Evolutionary conservation across 23 tunicate species (phyloP).

Genomic region (Corella eumyota): DNA sequence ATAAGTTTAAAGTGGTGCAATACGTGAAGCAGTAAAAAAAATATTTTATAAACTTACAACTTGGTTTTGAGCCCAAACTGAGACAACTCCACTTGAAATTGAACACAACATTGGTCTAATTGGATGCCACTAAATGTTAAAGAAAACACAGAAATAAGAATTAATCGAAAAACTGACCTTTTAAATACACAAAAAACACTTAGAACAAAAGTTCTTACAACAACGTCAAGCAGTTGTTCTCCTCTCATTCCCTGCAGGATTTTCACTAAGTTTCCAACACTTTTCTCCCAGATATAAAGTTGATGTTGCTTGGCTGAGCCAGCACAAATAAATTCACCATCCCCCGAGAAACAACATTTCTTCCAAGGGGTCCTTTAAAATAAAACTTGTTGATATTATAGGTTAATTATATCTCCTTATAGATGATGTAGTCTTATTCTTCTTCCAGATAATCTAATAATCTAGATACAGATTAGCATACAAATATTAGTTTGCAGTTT

Average conservation of each 20-base stretch:
- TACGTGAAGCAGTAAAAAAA: too few species aligned
- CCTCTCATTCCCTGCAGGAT: constrained; percentile 91
- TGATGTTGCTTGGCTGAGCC: constrained; percentile 97
- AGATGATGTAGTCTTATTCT: too few species aligned
- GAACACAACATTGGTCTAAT: constrained; percentile 88
- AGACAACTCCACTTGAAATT: constrained; percentile 86
- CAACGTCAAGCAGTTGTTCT: constrained; percentile 86
- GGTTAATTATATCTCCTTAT: too few species aligned
- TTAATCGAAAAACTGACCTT: too few species aligned
- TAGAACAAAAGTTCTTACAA: too few species aligned
- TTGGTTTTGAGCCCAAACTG: constrained; percentile 98
- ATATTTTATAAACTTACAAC: constrained; percentile 34
- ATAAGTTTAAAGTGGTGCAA: too few species aligned
- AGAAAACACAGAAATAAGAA: not conserved
- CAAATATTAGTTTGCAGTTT: too few species aligned
- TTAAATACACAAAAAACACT: too few species aligned
- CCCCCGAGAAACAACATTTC: constrained; percentile 91
- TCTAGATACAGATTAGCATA: too few species aligned
- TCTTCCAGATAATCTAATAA: too few species aligned
- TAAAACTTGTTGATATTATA: too few species aligned
- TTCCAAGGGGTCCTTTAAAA: constrained; percentile 94
- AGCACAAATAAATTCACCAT: constrained; percentile 89
- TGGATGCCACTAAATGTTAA: constrained; percentile 66
- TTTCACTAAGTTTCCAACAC: constrained; percentile 75
- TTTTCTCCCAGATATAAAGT: constrained; percentile 88